phyloP scores from a whole-genome alignment of 1,140 invertebrate genomes.

The Drosophila lini region DNA sequence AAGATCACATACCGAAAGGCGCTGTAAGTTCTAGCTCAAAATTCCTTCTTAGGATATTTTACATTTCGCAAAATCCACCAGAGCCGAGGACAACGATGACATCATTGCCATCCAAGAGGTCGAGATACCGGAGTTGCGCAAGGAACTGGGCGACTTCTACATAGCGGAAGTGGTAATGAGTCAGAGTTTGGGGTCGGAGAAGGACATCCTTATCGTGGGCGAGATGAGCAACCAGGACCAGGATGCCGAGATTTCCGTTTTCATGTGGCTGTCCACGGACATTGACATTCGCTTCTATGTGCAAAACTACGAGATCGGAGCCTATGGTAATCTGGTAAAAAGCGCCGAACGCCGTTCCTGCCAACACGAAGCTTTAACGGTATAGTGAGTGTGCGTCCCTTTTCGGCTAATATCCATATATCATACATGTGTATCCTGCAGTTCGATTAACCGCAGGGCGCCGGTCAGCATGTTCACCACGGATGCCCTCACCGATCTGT shows the following conservation, averaged over 20 bases:
- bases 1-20: constrained; percentile 65
- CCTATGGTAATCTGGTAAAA: constrained; percentile 65
- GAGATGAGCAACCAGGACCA: constrained; percentile 36
- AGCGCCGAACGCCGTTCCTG: background rate
- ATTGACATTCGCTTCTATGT: constrained; percentile 51
- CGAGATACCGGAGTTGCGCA: constrained; percentile 57
- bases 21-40: constrained; percentile 46
- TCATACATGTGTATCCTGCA: background rate
- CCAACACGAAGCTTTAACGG: constrained; percentile 15
- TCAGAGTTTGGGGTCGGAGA: constrained; percentile 7
- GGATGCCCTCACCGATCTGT: constrained; percentile 47
- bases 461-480: constrained; percentile 45
- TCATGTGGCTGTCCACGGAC: constrained; percentile 65
- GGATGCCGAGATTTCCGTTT: constrained; percentile 41
- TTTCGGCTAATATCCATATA: background rate
- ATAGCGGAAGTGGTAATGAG: constrained; percentile 70
- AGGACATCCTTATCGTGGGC: constrained; percentile 54
- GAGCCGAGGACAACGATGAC: constrained; percentile 76
- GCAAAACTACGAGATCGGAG: constrained; percentile 55
- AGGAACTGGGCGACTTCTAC: constrained; percentile 66
- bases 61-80: constrained; percentile 3
- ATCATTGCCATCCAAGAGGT: constrained; percentile 60
- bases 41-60: background rate
- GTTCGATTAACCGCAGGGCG: constrained; percentile 36
- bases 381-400: constrained; percentile 35